A percentile compares a stretch with the other conserved stretches of the same genome.
Evolutionary conservation across 2,113 vertebrate genomes (phyloP).

Genomic region (Anser cygnoides): DNA sequence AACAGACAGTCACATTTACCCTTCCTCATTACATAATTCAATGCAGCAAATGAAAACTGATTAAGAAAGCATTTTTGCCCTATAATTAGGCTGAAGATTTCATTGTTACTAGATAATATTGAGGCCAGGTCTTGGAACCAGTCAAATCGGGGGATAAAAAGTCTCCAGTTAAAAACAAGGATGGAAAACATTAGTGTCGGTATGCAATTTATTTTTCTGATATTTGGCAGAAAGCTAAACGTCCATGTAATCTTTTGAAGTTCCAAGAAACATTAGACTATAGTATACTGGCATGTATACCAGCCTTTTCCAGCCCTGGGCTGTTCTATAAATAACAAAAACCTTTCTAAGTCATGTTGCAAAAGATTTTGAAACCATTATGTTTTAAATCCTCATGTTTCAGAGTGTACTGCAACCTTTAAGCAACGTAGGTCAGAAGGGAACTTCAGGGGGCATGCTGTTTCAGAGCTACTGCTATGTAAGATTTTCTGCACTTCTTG

Average conservation of each 20-base stretch:
- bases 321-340: slow-evolving; percentile 7
- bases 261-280: slow-evolving; percentile 2
- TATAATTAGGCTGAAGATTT: slow-evolving; percentile 17
- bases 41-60: slow-evolving; percentile 13
- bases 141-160: not conserved
- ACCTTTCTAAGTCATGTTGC: not conserved
- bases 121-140: not conserved
- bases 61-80: slow-evolving; percentile 23
- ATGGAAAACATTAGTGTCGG: not conserved
- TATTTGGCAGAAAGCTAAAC: slow-evolving; percentile 36
- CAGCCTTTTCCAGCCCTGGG: not conserved
- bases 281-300: not conserved
- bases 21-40: slow-evolving; percentile 2
- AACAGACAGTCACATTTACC: not conserved
- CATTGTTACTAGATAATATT: not conserved
- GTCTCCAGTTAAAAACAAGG: not conserved
- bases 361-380: not conserved
- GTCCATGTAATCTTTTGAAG: slow-evolving; percentile 32
- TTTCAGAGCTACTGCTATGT: not conserved
- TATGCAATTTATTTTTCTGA: slow-evolving; percentile 25
- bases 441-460: not conserved
- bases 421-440: not conserved
- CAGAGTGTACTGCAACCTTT: not conserved
- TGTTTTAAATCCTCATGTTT: not conserved
- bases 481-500: not conserved